Evolutionary conservation across 2,113 vertebrate species (phyloP).

Genomic region (Rhea pennata): DNA sequence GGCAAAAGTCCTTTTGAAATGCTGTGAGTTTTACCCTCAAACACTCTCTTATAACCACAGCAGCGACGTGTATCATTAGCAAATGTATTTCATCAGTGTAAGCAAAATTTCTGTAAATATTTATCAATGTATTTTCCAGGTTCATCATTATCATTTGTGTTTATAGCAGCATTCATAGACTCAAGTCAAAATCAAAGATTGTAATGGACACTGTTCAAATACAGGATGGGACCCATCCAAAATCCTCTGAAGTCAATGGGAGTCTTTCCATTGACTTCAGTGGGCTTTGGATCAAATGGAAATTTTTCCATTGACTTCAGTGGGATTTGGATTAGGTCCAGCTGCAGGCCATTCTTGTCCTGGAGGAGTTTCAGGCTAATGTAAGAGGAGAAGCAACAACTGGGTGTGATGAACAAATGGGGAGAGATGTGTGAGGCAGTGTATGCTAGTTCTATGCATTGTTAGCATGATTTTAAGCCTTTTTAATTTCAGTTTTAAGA

Average conservation of each 20-base stretch:
- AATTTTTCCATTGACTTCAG: not conserved
- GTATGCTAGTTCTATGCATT: not conserved
- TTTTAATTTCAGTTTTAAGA: not conserved
- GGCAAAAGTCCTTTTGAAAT: not conserved
- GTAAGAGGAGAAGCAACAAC: not conserved
- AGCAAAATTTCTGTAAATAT: not conserved
- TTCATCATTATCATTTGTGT: not conserved
- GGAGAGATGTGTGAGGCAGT: not conserved
- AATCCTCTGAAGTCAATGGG: not conserved
- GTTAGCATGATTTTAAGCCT: not conserved
- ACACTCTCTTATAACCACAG: not conserved
- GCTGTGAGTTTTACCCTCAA: not conserved
- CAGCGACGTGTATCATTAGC: not conserved
- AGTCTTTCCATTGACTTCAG: not conserved
- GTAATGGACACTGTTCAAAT: not conserved
- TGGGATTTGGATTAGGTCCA: not conserved
- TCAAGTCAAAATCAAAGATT: not conserved
- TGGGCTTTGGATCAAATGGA: not conserved
- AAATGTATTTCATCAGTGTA: not conserved
- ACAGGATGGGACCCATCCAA: not conserved
- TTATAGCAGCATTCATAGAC: not conserved
- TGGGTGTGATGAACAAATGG: not conserved
- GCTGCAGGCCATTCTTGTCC: not conserved
- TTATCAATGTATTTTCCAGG: not conserved
- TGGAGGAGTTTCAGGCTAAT: not conserved